These are phyloP conservation scores for Aulostomus chinensis DNA, from an alignment of 2,797 vertebrate species.

Conservation along the genomic window DNA sequence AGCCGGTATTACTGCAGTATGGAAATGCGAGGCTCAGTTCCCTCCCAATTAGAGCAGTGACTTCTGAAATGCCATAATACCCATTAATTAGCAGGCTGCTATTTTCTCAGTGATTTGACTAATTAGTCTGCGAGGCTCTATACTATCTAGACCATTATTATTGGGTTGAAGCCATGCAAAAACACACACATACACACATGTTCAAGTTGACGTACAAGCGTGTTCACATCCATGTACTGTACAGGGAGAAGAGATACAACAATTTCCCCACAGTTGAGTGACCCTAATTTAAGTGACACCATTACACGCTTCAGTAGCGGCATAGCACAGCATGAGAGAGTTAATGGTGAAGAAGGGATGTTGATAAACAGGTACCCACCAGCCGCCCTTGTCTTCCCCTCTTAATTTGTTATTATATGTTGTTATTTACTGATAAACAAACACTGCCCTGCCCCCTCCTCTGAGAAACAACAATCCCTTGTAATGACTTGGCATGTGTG, in stretches of 20 bases:
- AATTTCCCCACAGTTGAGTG: slow-evolving; percentile 76
- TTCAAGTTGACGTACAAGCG: slow-evolving; percentile 27
- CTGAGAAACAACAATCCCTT: slow-evolving; percentile 41
- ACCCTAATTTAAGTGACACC: slow-evolving; percentile 89
- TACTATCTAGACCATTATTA: slow-evolving; percentile 91
- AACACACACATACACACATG: slow-evolving; percentile 32
- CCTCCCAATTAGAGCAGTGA: slow-evolving; percentile 95
- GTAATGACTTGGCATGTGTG: slow-evolving; percentile 59
- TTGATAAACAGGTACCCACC: slow-evolving; percentile 37
- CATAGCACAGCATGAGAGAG: slow-evolving; percentile 62
- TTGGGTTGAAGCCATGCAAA: slow-evolving; percentile 87
- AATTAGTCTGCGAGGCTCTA: slow-evolving; percentile 93
- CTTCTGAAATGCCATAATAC: slow-evolving; percentile 98
- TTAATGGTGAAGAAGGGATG: slow-evolving; percentile 57
- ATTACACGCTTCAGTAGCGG: slow-evolving; percentile 81
- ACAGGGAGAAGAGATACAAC: slow-evolving; percentile 27
- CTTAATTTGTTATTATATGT: slow-evolving; percentile 26
- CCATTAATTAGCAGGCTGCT: slow-evolving; percentile 97
- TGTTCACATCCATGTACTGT: slow-evolving; percentile 24
- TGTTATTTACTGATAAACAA: slow-evolving; percentile 21
- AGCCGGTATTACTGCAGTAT: slow-evolving; percentile 66
- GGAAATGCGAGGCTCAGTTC: slow-evolving; percentile 86
- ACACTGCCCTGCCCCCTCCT: slow-evolving; percentile 13
- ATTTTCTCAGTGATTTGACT: slow-evolving; percentile 98
- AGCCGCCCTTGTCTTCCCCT: slow-evolving; percentile 21